These are phyloP conservation scores for Notodonta dromedarius DNA, from an alignment of 2,888 invertebrate genomes.

Conservation along the genomic window DNA sequence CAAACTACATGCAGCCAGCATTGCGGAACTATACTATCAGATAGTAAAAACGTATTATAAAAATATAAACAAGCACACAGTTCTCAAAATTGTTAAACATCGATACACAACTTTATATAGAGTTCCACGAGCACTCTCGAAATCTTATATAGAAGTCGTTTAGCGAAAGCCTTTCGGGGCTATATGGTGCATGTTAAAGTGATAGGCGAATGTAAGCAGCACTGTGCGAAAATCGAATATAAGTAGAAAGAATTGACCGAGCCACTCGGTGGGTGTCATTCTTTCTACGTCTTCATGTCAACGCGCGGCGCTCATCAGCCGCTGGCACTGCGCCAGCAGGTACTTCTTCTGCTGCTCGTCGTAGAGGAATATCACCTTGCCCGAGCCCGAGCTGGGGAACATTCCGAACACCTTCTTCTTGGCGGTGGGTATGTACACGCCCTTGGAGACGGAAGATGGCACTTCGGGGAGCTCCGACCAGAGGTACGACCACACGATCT, in stretches of 20 bases:
- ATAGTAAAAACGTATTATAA: slow-evolving; percentile 34
- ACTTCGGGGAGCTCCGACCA: slow-evolving; percentile 90
- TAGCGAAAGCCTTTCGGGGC: slow-evolving; percentile 66
- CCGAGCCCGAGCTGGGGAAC: slow-evolving; percentile 86
- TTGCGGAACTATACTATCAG: slow-evolving; percentile 15
- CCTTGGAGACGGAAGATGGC: slow-evolving; percentile 87
- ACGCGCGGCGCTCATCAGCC: slow-evolving; percentile 66
- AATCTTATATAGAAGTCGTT: slow-evolving; percentile 22
- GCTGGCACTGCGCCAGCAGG: slow-evolving; percentile 70
- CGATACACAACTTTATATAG: slow-evolving; percentile 30
- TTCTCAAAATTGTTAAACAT: slow-evolving; percentile 22
- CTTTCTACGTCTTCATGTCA: slow-evolving; percentile 80
- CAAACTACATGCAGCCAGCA: slow-evolving; percentile 12
- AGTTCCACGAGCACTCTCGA: slow-evolving; percentile 44
- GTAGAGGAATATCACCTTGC: slow-evolving; percentile 83
- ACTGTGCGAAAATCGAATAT: slow-evolving; percentile 72
- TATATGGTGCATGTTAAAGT: slow-evolving; percentile 74
- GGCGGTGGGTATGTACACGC: slow-evolving; percentile 86
- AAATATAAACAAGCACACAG: slow-evolving; percentile 40
- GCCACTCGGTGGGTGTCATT: slow-evolving; percentile 50
- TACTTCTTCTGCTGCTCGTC: slow-evolving; percentile 76
- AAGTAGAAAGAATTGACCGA: slow-evolving; percentile 76
- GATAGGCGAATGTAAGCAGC: slow-evolving; percentile 66
- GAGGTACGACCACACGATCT: slow-evolving; percentile 91
- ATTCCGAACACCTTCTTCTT: slow-evolving; percentile 86